Percentiles rank a stretch among this genome's conserved stretches.
Evolutionary conservation across 2,888 invertebrate genomes (phyloP).

Genomic region (Sarcophaga rosellei): DNA sequence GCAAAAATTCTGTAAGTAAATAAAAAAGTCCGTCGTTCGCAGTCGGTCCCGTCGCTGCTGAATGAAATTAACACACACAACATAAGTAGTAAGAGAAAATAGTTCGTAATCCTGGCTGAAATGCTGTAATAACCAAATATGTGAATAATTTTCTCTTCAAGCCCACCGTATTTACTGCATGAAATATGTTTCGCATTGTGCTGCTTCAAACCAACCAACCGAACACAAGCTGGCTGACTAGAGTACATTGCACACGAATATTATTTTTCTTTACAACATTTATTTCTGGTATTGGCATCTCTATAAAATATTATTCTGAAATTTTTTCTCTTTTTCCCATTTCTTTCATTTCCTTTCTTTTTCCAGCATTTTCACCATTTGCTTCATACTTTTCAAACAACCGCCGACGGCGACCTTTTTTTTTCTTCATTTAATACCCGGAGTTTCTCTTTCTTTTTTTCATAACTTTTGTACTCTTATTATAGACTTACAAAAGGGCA

Average conservation of each 20-base stretch:
- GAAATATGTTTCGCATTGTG: neutral
- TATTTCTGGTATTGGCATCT: conserved; percentile 61
- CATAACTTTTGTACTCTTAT: conserved; percentile 30
- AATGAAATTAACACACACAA: no score
- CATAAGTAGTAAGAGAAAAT: no score
- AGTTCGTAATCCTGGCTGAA: no score
- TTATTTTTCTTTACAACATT: conserved; percentile 48
- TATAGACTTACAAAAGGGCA: conserved; percentile 49
- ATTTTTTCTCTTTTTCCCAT: conserved; percentile 22
- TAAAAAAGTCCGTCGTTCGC: no score
- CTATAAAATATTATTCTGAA: conserved; percentile 41
- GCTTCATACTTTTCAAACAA: conserved; percentile 50
- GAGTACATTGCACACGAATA: conserved; percentile 31
- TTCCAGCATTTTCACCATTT: conserved; percentile 39
- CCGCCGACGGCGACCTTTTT: conserved; percentile 51
- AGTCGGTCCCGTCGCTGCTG: no score
- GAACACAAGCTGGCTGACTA: neutral
- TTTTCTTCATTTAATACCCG: conserved; percentile 28
- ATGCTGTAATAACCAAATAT: no score
- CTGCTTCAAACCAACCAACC: neutral
- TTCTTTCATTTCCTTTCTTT: conserved; percentile 4
- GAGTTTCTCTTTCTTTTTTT: neutral
- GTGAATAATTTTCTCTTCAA: neutral
- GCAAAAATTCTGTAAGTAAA: no score
- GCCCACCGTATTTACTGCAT: neutral